Evolutionary conservation across 1,140 invertebrate species (phyloP).

Genomic region (Diploscapter pachys): DNA sequence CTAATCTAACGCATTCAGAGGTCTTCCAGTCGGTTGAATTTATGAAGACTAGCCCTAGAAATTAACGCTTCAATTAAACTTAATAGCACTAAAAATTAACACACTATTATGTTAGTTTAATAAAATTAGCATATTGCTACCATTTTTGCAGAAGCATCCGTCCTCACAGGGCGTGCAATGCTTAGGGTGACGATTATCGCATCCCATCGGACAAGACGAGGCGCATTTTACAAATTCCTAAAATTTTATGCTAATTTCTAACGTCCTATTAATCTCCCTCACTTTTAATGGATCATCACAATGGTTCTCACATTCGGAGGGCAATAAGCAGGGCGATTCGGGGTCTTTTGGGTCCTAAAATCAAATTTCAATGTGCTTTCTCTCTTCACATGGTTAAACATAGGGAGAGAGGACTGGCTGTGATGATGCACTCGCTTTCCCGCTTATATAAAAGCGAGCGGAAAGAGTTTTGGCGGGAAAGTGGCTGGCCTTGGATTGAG

Average conservation of each 20-base stretch:
- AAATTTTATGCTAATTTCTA: not conserved
- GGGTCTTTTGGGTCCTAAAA: constrained; percentile 23
- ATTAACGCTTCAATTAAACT: not conserved
- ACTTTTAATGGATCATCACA: constrained; percentile 33
- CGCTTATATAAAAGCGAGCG: no score
- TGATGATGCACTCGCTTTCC: no score
- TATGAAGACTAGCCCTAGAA: constrained; percentile 20
- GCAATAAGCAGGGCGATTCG: constrained; percentile 27
- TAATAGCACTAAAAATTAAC: no score
- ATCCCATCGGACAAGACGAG: constrained; percentile 34
- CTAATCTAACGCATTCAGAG: constrained; percentile 27
- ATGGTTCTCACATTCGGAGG: constrained; percentile 24
- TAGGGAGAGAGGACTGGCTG: not conserved
- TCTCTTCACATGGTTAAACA: not conserved
- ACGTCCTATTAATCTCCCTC: not conserved
- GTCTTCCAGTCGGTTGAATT: constrained; percentile 27
- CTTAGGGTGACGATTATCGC: constrained; percentile 31
- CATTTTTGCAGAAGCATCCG: constrained; percentile 35
- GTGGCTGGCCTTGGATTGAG: no score
- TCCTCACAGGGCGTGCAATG: constrained; percentile 29
- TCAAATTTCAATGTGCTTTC: not conserved
- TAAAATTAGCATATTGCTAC: not conserved
- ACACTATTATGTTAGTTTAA: not conserved
- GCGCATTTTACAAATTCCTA: constrained; percentile 30
- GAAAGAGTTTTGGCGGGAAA: no score